Conservation (phyloP, 1,140 invertebrate species). For the Cotesia glomerata region DNA sequence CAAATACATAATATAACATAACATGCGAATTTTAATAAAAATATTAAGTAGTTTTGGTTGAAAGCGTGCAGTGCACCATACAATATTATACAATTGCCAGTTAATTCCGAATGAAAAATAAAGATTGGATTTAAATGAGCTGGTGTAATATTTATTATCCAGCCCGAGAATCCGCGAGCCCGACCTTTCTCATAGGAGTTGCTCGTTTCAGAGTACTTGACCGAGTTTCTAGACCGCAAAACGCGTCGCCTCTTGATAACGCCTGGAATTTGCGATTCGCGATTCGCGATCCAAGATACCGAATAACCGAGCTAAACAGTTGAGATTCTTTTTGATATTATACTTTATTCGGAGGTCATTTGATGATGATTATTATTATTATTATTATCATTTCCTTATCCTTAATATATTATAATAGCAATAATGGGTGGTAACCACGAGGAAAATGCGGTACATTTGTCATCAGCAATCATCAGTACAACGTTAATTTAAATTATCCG, state of each 20-base stretch:
- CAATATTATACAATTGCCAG: no score
- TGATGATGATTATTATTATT: no score
- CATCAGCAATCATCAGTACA: no score
- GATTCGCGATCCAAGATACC: no score
- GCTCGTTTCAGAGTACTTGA: constrained; percentile 20
- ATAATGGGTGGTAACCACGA: constrained; percentile 4
- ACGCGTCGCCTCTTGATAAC: neutral
- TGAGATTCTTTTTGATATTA: no score
- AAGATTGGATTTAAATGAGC: no score
- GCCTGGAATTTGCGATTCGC: constrained; percentile 18
- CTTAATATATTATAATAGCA: neutral
- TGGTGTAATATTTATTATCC: neutral
- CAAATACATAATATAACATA: neutral
- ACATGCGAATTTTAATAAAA: neutral
- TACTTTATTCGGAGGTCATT: no score
- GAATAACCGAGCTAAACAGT: no score
- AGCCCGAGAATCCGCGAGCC: neutral
- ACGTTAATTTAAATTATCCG: constrained; percentile 15
- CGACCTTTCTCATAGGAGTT: constrained; percentile 17
- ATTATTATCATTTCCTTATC: constrained; percentile 4
- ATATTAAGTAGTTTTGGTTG: neutral
- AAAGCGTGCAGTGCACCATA: no score
- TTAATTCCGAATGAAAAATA: no score
- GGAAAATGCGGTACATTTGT: neutral
- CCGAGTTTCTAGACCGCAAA: constrained; percentile 25